A percentile compares a stretch with the other conserved stretches of the same genome.
These are phyloP conservation scores for Drosophila neotestacea DNA, from an alignment of 2,888 invertebrate species.

Conservation along the genomic window DNA sequence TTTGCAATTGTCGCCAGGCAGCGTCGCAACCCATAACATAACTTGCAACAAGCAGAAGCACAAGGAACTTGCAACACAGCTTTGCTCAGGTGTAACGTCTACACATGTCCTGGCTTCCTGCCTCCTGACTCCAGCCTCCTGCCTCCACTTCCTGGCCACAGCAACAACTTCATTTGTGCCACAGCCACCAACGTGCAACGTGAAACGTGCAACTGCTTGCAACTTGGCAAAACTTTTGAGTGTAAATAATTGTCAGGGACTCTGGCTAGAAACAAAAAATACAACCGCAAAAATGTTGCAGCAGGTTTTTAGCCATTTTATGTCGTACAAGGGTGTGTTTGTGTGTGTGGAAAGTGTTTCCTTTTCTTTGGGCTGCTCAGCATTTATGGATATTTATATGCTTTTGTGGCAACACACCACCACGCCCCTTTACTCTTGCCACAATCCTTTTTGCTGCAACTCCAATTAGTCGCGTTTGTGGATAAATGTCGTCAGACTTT, in stretches of 20 bases:
- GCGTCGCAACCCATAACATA: constrained; percentile 55
- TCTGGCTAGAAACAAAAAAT: constrained; percentile 46
- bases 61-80: constrained; percentile 7
- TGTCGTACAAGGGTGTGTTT: constrained; percentile 7
- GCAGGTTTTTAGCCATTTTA: constrained; percentile 34
- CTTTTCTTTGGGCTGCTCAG: constrained; percentile 41
- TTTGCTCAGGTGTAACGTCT: constrained; percentile 22
- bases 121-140: not conserved
- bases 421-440: not conserved
- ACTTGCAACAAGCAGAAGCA: constrained; percentile 23
- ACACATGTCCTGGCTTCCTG: constrained; percentile 47
- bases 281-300: constrained; percentile 70
- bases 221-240: constrained; percentile 69
- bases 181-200: constrained; percentile 8
- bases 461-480: constrained; percentile 52
- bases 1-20: constrained; percentile 53
- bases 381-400: constrained; percentile 76
- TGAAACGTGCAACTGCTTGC: constrained; percentile 28
- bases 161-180: constrained; percentile 28
- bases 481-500: constrained; percentile 37
- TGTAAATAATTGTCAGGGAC: constrained; percentile 77
- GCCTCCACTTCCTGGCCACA: constrained; percentile 7
- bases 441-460: constrained; percentile 13
- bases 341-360: constrained; percentile 46
- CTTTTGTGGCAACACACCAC: constrained; percentile 27